Evolutionary conservation across 2,797 vertebrate species (phyloP), one percentile per base, ranked within the genome.

Genomic region (Sebastes aleutianus): DNA sequence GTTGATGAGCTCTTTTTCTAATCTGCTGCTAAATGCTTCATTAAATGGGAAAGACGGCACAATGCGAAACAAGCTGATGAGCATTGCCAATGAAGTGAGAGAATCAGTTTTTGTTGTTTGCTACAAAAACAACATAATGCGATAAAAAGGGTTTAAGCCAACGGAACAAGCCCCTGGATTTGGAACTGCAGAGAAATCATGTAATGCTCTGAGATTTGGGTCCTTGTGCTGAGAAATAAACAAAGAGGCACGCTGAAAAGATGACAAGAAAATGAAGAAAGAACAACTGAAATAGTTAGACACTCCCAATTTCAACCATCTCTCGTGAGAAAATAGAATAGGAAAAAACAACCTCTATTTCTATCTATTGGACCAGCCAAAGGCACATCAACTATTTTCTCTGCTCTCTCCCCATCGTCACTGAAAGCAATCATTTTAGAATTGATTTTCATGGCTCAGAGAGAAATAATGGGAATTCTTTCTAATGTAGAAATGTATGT

Each of bases 361-460:
- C 95, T 96, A 95, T 96, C 96, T 94, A 92, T 96, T 95, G 95
- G 94, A 96, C 94, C 95, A 96, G 96, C 96, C 97, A 97, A 96
- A 96, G 94, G 87, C 95, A 95, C 95, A 96, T 97, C 96, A 97
- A 96, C 92, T 95, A 93, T 95, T 94, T 94, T 95, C 91, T 94
- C 91, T 92, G 85, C 78, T 76, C 62, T 91, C 87, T 93, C 93
- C 89, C 93, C 92, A 92, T 94, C 87, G 88, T 92, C 92, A 97
- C 95, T 94, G 96, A 97, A 95, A 95, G 94, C 97, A 99, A 98
- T 98, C 97, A 97, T 97, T 98, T 97, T 96, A 96, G 96, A 98
- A 98, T 99, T 96, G 96, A 99, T 98, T 98, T 98, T 97, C 97
- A 98, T 97, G 97, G 97, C 96, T 97, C 96, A 99, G 94, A 96